A percentile compares a stretch with the other conserved stretches of the same genome.
phyloP scores from a whole-genome alignment of 2,888 invertebrate species.

The Drosophila rubida region DNA sequence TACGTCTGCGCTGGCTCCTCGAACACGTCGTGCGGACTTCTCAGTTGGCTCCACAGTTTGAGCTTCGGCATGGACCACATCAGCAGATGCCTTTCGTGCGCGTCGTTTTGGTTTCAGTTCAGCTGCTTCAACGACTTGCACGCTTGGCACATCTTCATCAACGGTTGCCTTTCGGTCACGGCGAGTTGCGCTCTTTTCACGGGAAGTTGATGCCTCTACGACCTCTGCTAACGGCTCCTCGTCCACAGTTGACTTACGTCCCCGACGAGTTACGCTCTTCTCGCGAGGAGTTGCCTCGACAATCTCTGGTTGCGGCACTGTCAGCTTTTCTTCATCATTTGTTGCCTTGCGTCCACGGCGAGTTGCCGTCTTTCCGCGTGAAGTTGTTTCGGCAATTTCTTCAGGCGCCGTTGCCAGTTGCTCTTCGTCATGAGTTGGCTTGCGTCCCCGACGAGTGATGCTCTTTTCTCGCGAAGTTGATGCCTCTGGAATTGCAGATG shows the following conservation, averaged over 20 bases:
- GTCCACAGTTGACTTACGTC: not conserved
- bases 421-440: not conserved
- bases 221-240: not conserved
- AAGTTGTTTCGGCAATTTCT: not conserved
- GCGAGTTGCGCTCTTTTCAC: slow-evolving; percentile 15
- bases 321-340: too few relatives aligned
- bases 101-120: slow-evolving; percentile 37
- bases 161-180: slow-evolving; percentile 33
- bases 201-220: slow-evolving; percentile 5
- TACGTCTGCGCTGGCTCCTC: slow-evolving; percentile 32
- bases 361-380: not conserved
- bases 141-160: slow-evolving; percentile 14
- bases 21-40: slow-evolving; percentile 22
- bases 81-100: slow-evolving; percentile 29
- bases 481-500: too few relatives aligned
- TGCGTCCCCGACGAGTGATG: not conserved
- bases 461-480: not conserved
- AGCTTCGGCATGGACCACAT: slow-evolving; percentile 2
- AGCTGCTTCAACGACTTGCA: not conserved
- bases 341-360: not conserved
- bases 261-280: not conserved
- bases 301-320: not conserved
- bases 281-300: not conserved
- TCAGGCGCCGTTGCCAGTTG: not conserved
- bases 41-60: slow-evolving; percentile 2